Evolutionary conservation across 2,888 invertebrate species (phyloP).

Genomic region (Lobophora halterata): DNA sequence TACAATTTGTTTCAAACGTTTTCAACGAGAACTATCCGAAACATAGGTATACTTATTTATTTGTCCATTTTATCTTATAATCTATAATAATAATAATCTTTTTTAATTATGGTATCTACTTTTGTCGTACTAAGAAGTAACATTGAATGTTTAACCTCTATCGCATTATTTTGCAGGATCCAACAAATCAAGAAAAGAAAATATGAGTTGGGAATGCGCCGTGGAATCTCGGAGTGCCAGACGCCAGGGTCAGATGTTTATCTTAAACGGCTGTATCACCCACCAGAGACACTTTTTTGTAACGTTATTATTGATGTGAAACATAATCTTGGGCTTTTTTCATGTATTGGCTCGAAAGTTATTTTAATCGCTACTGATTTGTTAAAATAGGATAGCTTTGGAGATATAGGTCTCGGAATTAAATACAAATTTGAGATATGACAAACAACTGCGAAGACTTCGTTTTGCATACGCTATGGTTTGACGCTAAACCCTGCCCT

Average conservation of each 20-base stretch:
- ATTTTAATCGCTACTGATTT: constrained; percentile 15
- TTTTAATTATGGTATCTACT: too few relatives aligned
- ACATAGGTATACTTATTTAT: too few relatives aligned
- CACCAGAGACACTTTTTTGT: constrained; percentile 77
- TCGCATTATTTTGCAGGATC: constrained; percentile 17
- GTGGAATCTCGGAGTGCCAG: constrained; percentile 73
- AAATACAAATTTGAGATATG: too few relatives aligned
- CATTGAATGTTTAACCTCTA: background rate
- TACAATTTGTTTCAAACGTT: too few relatives aligned
- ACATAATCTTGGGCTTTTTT: constrained; percentile 55
- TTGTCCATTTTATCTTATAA: too few relatives aligned
- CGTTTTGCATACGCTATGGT: too few relatives aligned
- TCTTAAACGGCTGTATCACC: constrained; percentile 80
- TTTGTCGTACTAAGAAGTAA: too few relatives aligned
- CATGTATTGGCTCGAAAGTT: constrained; percentile 34
- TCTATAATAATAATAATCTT: too few relatives aligned
- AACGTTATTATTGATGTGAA: constrained; percentile 67
- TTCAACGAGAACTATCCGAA: too few relatives aligned
- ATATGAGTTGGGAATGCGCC: constrained; percentile 60
- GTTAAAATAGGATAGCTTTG: constrained; percentile 2
- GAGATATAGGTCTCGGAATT: too few relatives aligned
- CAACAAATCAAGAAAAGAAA: constrained; percentile 45
- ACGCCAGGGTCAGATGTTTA: constrained; percentile 75
- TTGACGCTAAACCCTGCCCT: too few relatives aligned
- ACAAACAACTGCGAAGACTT: too few relatives aligned